Conservation (phyloP, 1,140 invertebrate species). For the Drosophila littoralis region DNA sequence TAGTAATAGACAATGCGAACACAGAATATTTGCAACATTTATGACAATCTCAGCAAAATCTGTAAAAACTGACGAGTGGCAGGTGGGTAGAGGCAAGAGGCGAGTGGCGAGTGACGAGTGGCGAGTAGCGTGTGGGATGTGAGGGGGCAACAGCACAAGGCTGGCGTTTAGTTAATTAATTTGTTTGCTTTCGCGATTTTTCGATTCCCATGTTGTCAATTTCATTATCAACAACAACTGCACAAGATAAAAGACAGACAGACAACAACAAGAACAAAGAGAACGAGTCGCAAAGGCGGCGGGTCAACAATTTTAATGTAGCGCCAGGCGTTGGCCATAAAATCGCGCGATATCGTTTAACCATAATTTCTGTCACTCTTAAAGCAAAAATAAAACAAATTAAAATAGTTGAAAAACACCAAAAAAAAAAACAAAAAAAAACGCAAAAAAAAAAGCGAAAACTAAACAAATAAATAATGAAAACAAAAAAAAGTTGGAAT, state of each 20-base stretch:
- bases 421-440: constrained; percentile 37
- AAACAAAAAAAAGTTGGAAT: constrained; percentile 16
- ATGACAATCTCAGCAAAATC: constrained; percentile 48
- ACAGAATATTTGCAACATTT: constrained; percentile 43
- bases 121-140: neutral
- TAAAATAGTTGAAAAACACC: constrained; percentile 68
- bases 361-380: constrained; percentile 77
- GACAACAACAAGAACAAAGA: constrained; percentile 17
- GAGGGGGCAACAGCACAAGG: too few relatives aligned
- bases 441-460: constrained; percentile 8
- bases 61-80: constrained; percentile 4
- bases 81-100: neutral
- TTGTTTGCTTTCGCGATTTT: neutral
- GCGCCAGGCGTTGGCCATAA: constrained; percentile 57
- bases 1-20: constrained; percentile 75
- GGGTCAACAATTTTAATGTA: constrained; percentile 21
- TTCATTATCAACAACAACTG: constrained; percentile 57
- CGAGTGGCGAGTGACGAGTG: neutral
- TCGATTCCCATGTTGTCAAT: constrained; percentile 41
- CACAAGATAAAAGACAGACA: too few relatives aligned
- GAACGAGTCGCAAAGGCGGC: neutral
- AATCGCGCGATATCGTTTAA: constrained; percentile 70
- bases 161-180: too few relatives aligned
- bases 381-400: constrained; percentile 77
- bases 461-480: constrained; percentile 12